Percentiles rank a stretch among this genome's conserved stretches.
phyloP scores from a whole-genome alignment of 2,888 invertebrate genomes.

The Choristoneura rosaceana region DNA sequence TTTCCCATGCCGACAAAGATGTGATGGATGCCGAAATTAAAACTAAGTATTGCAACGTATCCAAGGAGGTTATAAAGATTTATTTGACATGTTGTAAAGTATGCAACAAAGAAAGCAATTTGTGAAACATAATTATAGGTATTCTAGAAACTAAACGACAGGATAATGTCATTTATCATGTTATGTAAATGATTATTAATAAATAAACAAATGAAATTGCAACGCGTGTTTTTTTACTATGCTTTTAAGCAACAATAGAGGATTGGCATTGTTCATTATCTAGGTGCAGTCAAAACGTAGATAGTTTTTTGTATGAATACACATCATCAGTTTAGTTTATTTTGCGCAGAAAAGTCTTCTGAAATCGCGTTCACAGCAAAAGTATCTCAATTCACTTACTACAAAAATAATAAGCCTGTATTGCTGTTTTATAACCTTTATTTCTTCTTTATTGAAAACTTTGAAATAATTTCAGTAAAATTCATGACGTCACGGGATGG shows the following conservation, averaged over 20 bases:
- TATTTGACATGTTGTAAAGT: constrained; percentile 66
- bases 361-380: too few species aligned
- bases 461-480: constrained; percentile 66
- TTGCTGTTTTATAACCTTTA: neutral
- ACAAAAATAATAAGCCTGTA: neutral
- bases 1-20: constrained; percentile 64
- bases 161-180: neutral
- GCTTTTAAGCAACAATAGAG: neutral
- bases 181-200: neutral
- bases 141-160: neutral
- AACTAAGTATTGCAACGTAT: constrained; percentile 73
- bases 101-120: constrained; percentile 52
- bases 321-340: too few species aligned
- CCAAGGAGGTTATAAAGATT: constrained; percentile 71
- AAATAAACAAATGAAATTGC: neutral
- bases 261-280: neutral
- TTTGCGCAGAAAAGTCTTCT: too few species aligned
- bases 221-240: neutral
- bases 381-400: neutral
- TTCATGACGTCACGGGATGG: constrained; percentile 78
- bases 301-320: neutral
- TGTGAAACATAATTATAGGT: constrained; percentile 7
- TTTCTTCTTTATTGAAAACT: constrained; percentile 1
- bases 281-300: neutral
- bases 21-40: constrained; percentile 65